Conservation (phyloP, 2,797 vertebrate genomes). For the Typhlichthys eigenmanni region DNA sequence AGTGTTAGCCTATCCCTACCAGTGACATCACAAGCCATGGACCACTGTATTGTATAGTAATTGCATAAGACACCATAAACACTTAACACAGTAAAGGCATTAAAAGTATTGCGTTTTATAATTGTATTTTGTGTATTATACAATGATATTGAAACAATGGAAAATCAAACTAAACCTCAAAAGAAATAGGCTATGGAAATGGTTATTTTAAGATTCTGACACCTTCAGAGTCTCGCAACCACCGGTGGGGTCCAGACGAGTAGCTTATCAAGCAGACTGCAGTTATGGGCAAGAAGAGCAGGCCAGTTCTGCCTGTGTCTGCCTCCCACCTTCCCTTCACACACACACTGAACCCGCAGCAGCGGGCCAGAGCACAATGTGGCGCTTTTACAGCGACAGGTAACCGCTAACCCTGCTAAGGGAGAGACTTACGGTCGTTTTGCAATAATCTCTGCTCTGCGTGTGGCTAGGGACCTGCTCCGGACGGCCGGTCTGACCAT, state of each 20-base stretch:
- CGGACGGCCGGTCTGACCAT: conserved; percentile 46
- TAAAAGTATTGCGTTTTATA: too few species aligned
- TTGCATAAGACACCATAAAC: too few species aligned
- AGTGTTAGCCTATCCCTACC: not conserved
- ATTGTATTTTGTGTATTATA: too few species aligned
- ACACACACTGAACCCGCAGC: conserved; percentile 25
- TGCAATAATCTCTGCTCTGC: conserved; percentile 29
- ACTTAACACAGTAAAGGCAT: too few species aligned
- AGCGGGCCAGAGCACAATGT: conserved; percentile 32
- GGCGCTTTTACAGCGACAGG: conserved; percentile 44
- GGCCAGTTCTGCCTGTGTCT: conserved; percentile 10
- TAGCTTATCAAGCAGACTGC: not conserved
- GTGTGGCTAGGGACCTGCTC: conserved; percentile 8
- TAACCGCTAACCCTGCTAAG: conserved; percentile 51
- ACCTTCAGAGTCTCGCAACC: too few species aligned
- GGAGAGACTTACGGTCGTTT: conserved; percentile 36
- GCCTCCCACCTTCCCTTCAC: conserved; percentile 32
- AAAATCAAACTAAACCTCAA: too few species aligned
- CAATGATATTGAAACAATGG: too few species aligned
- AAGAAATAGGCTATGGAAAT: too few species aligned
- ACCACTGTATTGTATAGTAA: too few species aligned
- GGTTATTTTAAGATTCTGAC: too few species aligned
- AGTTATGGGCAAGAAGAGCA: conserved; percentile 12
- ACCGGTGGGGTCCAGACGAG: too few species aligned
- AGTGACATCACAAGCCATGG: too few species aligned